Conservation (phyloP, 2,888 invertebrate species). For the Petrophora chlorosata region DNA sequence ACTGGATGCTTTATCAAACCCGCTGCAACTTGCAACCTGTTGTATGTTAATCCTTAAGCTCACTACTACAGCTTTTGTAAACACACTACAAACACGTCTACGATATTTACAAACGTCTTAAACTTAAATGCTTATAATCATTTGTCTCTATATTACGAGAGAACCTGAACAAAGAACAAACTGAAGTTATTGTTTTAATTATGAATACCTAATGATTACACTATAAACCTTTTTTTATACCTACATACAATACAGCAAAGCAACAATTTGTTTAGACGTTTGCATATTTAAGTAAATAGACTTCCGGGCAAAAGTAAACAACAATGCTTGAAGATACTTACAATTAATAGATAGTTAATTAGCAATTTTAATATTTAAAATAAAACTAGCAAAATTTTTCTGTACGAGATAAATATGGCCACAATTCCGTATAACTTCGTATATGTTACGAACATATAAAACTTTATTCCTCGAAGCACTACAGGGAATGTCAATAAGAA, state of each 20-base stretch:
- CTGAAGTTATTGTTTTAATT: neutral
- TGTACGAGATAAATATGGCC: no score
- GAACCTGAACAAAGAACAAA: slow-evolving; percentile 14
- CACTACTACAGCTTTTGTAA: slow-evolving; percentile 65
- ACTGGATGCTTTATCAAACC: slow-evolving; percentile 76
- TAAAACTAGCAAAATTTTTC: no score
- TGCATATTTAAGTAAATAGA: no score
- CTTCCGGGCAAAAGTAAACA: no score
- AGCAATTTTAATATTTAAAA: no score
- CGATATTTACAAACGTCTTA: slow-evolving; percentile 39
- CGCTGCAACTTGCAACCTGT: slow-evolving; percentile 73
- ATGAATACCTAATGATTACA: no score
- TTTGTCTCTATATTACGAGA: slow-evolving; percentile 24
- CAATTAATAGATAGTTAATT: no score
- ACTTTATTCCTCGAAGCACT: slow-evolving; percentile 4
- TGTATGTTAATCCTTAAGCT: slow-evolving; percentile 71
- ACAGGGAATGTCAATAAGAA: slow-evolving; percentile 8
- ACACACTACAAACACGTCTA: slow-evolving; percentile 54
- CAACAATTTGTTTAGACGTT: no score
- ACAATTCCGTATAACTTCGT: no score
- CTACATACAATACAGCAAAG: no score
- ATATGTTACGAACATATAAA: slow-evolving; percentile 1
- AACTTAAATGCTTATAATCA: slow-evolving; percentile 35
- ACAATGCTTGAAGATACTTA: no score
- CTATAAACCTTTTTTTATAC: no score